Base-by-base conservation (phyloP, 2,888 invertebrate species). In the Dexiosoma caninum region DNA sequence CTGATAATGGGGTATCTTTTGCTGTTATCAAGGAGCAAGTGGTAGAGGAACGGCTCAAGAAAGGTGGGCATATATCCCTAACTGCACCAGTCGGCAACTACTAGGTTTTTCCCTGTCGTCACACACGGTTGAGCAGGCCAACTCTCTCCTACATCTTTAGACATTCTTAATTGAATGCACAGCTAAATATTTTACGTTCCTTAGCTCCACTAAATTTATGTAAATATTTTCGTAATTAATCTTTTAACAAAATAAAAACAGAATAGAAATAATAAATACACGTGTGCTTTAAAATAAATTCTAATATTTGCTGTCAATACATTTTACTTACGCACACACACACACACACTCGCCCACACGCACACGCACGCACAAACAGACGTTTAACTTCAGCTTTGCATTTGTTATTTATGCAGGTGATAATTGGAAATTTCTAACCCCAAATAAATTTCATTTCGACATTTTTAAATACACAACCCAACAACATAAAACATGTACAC, bases 361-460 rank as follows among this genome's bases (percentile, higher is more conserved):
- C 19, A 27, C 6, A 6, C 6, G 3, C 46, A 32, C 4, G 14
- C 9, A 51, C 2, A 42, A 8, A 19, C 42, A n/a, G 27, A 12
- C n/a, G 5, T 10, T n/a, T 16, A 57, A 16, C 19, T 49, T 23
- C n/a, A 49, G 30, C 30, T 66, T 62, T 53, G 19, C 44, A 37
- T 64, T 8, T 81, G 76, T 72, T 81, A 81, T 81, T 72, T 81
- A 77, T 81, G 72, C 81, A 81, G 77, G 81, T 81, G 81, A 77
- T 81, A 81, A 81, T 81, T 81, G 81, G 69, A 77, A 77, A 51
- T 74, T 77, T 64, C 72, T 77, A 81, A 81, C 81, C 81, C 44
- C 57, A 77, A 77, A 81, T 81, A 81, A 81, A 81, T 81, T 77
- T 81, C 74, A 69, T 69, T 81, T 77, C 77, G 81, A 81, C 77